Percentiles rank a stretch among this genome's conserved stretches.
These are phyloP conservation scores for Philopotamus ludificatus DNA, from an alignment of 1,140 invertebrate species.

Conservation along the genomic window DNA sequence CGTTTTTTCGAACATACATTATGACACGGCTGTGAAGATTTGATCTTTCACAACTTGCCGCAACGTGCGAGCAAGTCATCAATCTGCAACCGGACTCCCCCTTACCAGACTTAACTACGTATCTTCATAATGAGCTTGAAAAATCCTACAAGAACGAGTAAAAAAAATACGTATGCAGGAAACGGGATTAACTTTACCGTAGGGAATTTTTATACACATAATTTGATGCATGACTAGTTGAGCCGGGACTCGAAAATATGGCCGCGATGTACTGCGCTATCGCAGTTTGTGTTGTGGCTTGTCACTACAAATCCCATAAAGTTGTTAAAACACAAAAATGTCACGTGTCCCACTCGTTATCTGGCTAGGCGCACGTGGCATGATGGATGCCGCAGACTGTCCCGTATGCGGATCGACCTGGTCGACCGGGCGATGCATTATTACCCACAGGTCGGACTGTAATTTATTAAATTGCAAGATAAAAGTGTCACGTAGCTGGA, in stretches of 20 bases:
- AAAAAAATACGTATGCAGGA: background rate
- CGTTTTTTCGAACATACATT: background rate
- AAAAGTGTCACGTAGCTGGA: background rate
- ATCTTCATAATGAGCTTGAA: background rate
- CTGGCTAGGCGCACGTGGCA: too few relatives aligned
- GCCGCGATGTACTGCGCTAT: too few relatives aligned
- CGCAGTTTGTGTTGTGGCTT: too few relatives aligned
- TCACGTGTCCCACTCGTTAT: too few relatives aligned
- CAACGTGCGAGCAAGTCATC: background rate
- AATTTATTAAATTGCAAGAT: slow-evolving; percentile 7
- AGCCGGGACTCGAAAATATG: background rate
- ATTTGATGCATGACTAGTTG: background rate
- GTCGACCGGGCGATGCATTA: slow-evolving; percentile 6
- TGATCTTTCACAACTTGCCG: background rate
- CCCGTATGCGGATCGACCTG: background rate
- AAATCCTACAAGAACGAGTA: background rate
- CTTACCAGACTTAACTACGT: background rate
- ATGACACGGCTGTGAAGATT: background rate
- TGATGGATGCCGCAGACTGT: too few relatives aligned
- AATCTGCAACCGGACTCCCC: slow-evolving; percentile 9
- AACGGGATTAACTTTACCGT: background rate
- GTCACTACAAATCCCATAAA: too few relatives aligned
- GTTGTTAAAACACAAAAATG: too few relatives aligned
- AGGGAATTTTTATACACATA: too few relatives aligned
- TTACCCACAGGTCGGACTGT: background rate